A percentile compares a stretch with the other conserved stretches of the same genome.
These are phyloP conservation scores for Dexiosoma caninum DNA, from an alignment of 2,888 invertebrate genomes.

Conservation along the genomic window DNA sequence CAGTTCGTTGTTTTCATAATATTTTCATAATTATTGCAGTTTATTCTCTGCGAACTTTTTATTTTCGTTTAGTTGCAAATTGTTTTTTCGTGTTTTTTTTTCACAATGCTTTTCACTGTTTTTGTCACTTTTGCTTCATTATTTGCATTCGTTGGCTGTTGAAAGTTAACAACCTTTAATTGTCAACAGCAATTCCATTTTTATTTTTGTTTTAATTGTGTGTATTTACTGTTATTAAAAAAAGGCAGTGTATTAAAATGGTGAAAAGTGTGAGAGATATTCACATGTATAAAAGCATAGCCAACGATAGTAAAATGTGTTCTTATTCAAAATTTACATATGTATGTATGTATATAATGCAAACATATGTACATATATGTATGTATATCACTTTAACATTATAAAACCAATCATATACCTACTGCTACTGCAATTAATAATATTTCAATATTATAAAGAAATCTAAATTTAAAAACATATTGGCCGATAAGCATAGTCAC, in stretches of 20 bases:
- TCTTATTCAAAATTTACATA: too few relatives aligned
- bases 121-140: constrained; percentile 49
- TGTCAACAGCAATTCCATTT: constrained; percentile 37
- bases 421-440: too few relatives aligned
- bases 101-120: constrained; percentile 5
- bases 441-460: too few relatives aligned
- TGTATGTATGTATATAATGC: too few relatives aligned
- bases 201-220: neutral
- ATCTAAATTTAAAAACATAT: too few relatives aligned
- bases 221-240: neutral
- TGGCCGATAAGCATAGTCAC: too few relatives aligned
- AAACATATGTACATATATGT: neutral
- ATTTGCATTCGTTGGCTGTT: constrained; percentile 46
- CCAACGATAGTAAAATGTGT: too few relatives aligned
- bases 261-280: constrained; percentile 2
- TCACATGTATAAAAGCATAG: too few relatives aligned
- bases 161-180: constrained; percentile 55
- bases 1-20: constrained; percentile 37
- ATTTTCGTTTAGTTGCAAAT: constrained; percentile 28
- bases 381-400: neutral
- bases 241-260: neutral
- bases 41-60: constrained; percentile 30
- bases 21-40: constrained; percentile 56
- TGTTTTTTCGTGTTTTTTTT: neutral
- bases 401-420: too few relatives aligned